A percentile compares a stretch with the other conserved stretches of the same genome.
Evolutionary conservation across 2,888 invertebrate species (phyloP).

Genomic region (Drosophila stalkeri): DNA sequence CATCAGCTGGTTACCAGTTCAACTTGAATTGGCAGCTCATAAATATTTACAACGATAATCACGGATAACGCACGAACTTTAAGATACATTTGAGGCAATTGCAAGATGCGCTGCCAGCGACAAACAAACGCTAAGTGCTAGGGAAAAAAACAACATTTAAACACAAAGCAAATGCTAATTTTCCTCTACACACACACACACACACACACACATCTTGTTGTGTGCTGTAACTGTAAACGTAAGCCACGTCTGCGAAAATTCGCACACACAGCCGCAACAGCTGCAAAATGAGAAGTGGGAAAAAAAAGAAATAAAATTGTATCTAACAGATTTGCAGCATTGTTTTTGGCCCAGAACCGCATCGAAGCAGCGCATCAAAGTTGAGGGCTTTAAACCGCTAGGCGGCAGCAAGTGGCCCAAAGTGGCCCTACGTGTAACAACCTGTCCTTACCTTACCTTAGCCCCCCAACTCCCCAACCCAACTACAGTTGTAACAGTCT

Average conservation of each 20-base stretch:
- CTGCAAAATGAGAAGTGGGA: slow-evolving; percentile 24
- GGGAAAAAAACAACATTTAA: slow-evolving; percentile 57
- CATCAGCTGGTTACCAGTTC: slow-evolving; percentile 65
- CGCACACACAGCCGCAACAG: slow-evolving; percentile 55
- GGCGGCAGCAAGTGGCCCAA: slow-evolving; percentile 62
- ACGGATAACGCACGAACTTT: slow-evolving; percentile 22
- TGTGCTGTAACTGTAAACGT: slow-evolving; percentile 52
- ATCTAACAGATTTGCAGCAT: slow-evolving; percentile 65
- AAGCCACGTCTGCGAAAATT: slow-evolving; percentile 58
- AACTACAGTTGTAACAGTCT: slow-evolving; percentile 73
- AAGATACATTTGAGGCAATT: slow-evolving; percentile 42
- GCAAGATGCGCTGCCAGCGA: slow-evolving; percentile 31
- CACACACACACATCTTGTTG: slow-evolving; percentile 4
- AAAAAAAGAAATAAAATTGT: slow-evolving; percentile 3
- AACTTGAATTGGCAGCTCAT: slow-evolving; percentile 75
- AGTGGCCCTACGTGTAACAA: slow-evolving; percentile 2
- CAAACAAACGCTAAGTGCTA: slow-evolving; percentile 3
- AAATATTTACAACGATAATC: slow-evolving; percentile 72
- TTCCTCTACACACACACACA: slow-evolving; percentile 23
- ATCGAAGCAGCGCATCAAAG: slow-evolving; percentile 66
- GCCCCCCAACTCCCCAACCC: neutral
- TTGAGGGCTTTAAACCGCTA: slow-evolving; percentile 32
- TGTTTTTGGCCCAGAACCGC: slow-evolving; percentile 77
- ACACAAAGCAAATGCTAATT: slow-evolving; percentile 77
- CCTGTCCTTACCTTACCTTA: neutral